Conservation (phyloP, 2,113 vertebrate genomes). For the Anhinga rufa region DNA sequence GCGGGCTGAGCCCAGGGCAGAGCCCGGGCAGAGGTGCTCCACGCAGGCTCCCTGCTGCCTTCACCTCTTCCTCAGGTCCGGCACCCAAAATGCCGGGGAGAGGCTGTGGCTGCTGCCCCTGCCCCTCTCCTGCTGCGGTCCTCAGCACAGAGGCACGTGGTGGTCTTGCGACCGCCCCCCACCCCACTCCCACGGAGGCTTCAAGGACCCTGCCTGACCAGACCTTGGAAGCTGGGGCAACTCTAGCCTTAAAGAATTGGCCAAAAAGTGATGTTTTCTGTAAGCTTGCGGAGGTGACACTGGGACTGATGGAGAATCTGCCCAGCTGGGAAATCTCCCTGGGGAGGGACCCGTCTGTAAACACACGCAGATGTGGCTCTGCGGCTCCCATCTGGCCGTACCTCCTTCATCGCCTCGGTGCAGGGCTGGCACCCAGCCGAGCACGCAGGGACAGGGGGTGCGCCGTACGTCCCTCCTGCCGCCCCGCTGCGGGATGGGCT, state of each 20-base stretch:
- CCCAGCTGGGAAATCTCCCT: not conserved
- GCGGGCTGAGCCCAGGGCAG: not conserved
- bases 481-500: fast-evolving
- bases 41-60: not conserved
- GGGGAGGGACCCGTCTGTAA: not conserved
- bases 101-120: not conserved
- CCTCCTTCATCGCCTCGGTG: fast-evolving
- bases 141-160: not conserved
- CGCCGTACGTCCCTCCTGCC: fast-evolving
- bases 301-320: not conserved
- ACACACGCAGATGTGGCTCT: not conserved
- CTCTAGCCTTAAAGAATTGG: not conserved
- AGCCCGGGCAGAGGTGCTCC: not conserved
- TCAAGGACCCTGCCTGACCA: not conserved
- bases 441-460: fast-evolving
- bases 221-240: not conserved
- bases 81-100: not conserved
- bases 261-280: not conserved
- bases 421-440: fast-evolving
- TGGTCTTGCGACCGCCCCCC: not conserved
- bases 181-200: not conserved
- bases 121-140: not conserved
- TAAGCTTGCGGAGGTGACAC: not conserved
- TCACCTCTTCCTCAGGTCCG: not conserved
- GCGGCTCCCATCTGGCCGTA: fast-evolving